phyloP scores from a whole-genome alignment of 2,888 invertebrate genomes.

The Schizaphis graminum region DNA sequence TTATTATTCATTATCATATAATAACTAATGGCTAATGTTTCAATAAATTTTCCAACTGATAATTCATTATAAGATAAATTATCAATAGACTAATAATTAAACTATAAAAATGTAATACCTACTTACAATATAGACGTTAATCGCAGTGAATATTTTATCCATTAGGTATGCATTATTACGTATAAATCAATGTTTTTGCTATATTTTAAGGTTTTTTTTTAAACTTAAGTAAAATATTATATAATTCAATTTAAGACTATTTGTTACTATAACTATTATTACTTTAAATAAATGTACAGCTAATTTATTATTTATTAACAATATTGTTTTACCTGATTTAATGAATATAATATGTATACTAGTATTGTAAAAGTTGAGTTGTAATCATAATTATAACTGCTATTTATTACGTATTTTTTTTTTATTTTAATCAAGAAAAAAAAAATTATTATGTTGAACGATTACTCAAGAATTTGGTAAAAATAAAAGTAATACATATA shows the following conservation, averaged over 20 bases:
- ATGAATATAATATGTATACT: background rate
- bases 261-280: background rate
- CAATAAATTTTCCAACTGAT: background rate
- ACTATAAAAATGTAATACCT: background rate
- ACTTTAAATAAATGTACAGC: background rate
- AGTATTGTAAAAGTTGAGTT: background rate
- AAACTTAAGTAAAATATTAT: background rate
- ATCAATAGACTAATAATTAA: background rate
- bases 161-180: background rate
- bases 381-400: background rate
- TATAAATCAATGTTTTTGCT: background rate
- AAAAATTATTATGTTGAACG: background rate
- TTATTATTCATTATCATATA: background rate
- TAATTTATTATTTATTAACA: background rate
- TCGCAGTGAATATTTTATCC: background rate
- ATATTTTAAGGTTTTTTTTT: no score
- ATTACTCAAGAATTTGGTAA: background rate
- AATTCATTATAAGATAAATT: background rate
- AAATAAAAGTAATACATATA: background rate
- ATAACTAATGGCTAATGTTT: background rate
- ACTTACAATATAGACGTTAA: background rate
- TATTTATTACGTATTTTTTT: background rate
- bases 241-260: no score
- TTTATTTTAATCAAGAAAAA: background rate
- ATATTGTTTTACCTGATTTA: background rate